Base-by-base conservation (phyloP, 2,113 vertebrate species). In the Pachyramphus minor region DNA sequence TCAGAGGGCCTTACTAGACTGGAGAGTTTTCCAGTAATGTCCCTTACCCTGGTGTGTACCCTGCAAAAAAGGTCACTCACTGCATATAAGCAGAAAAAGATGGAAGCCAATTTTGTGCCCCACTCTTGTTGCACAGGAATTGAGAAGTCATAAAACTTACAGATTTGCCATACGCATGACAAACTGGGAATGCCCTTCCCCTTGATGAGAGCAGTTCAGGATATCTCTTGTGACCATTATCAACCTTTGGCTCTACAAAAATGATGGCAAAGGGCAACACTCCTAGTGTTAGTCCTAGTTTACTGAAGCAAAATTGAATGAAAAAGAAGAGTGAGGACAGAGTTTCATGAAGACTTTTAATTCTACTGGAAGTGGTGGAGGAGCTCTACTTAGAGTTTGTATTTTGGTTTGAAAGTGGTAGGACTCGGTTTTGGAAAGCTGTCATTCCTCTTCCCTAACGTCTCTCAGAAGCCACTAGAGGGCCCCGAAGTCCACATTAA, bases 401-500 rank as follows among this genome's bases (percentile, higher is more conserved):
- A 9, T n/a, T 85, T 77, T 66, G 37, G 1, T 73, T 58, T 2
- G 8, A 45, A 72, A 50, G 12, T 1, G 0, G 4, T 15, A 49
- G 39, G 44, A 12, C 28, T 3, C 28, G 4, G 8, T 30, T 82
- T 82, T 53, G 37, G 47, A 12, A n/a, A 83, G 30, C 15, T 24
- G 35, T 11, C 15, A 12, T 23, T 18, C 33, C 16, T 52, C 20
- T 84, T 59, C n/a, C 28, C 6, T 14, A 18, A 24, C 58, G 44
- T 59, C 25, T 11, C 30, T 30, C 5, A 8, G 8, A 11, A 5
- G 23, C 96, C 97, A 95, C 96, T 95, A 97, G 97, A 97, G 97
- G 97, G 96, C 83, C 59, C 92, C 37, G 9, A 92, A 96, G 63
- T 83, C 95, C 96, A 62, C 13, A 24, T 44, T 39, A 97, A 93